These are phyloP conservation scores for Pseudotriccus pelzelni DNA, from an alignment of 2,797 vertebrate species.

Conservation along the genomic window DNA sequence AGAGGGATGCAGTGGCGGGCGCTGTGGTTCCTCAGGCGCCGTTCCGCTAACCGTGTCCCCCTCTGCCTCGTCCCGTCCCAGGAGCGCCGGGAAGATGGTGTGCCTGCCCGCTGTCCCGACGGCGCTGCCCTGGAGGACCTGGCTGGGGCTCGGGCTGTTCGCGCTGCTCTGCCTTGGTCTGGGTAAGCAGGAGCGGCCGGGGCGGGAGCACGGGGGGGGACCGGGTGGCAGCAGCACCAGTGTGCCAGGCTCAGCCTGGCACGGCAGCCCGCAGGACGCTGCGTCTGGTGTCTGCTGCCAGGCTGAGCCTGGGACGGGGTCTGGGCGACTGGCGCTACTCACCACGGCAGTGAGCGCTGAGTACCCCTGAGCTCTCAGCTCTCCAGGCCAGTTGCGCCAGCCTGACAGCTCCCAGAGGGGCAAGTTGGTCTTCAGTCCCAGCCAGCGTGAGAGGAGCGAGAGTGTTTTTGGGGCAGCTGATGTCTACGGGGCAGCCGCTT, in stretches of 20 bases:
- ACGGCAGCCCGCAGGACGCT: not conserved
- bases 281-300: not conserved
- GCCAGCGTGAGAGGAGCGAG: not conserved
- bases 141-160: slow-evolving; percentile 8
- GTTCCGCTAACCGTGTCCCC: rapidly evolving
- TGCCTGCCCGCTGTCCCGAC: not conserved
- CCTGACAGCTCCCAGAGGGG: not conserved
- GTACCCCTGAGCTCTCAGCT: not conserved
- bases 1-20: rapidly evolving
- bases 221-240: not conserved
- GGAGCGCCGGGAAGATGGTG: not conserved
- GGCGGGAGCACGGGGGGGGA: not conserved
- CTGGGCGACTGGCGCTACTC: not conserved
- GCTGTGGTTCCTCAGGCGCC: not conserved
- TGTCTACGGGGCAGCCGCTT: rapidly evolving
- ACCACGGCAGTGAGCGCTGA: rapidly evolving
- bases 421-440: no score
- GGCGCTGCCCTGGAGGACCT: not conserved
- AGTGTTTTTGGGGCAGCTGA: rapidly evolving
- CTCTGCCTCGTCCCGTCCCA: not conserved
- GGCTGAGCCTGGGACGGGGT: not conserved
- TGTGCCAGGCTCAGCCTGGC: rapidly evolving
- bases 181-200: slow-evolving; percentile 19
- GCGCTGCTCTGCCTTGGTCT: not conserved
- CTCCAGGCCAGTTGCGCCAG: rapidly evolving